Conservation (phyloP, 1,140 invertebrate genomes). For the Chymomyza costata region DNA sequence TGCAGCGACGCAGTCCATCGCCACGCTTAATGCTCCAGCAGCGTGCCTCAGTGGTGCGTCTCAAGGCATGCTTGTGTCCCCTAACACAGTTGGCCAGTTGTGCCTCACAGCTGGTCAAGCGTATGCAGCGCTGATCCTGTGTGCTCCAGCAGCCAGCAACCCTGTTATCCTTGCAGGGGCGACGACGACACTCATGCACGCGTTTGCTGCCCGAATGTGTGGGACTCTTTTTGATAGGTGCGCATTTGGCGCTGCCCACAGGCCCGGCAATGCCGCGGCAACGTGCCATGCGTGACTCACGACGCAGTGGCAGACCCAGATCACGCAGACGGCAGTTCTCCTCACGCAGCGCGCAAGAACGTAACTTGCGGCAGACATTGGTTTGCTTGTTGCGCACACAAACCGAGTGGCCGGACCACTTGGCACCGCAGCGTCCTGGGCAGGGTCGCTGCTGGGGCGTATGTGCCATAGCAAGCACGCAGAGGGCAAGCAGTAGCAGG, state of each 20-base stretch:
- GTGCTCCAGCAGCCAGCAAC: constrained; percentile 20
- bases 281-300: neutral
- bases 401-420: constrained; percentile 15
- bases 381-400: constrained; percentile 31
- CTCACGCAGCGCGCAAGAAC: constrained; percentile 42
- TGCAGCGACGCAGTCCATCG: neutral
- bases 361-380: constrained; percentile 45
- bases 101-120: constrained; percentile 25
- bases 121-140: constrained; percentile 10
- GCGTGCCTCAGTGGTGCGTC: constrained; percentile 7
- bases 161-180: constrained; percentile 26
- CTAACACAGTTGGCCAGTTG: constrained; percentile 25
- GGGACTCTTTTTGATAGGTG: neutral
- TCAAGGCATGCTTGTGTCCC: constrained; percentile 5
- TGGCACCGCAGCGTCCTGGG: constrained; percentile 31
- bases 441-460: neutral
- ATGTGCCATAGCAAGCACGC: constrained; percentile 22
- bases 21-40: constrained; percentile 7
- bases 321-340: constrained; percentile 34
- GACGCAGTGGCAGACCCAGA: constrained; percentile 10
- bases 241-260: constrained; percentile 23
- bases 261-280: constrained; percentile 23
- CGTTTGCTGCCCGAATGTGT: constrained; percentile 4
- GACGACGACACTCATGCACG: constrained; percentile 15
- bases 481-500: constrained; percentile 20